Conservation (phyloP, 2,797 vertebrate species). For the Tragopan temminckii region DNA sequence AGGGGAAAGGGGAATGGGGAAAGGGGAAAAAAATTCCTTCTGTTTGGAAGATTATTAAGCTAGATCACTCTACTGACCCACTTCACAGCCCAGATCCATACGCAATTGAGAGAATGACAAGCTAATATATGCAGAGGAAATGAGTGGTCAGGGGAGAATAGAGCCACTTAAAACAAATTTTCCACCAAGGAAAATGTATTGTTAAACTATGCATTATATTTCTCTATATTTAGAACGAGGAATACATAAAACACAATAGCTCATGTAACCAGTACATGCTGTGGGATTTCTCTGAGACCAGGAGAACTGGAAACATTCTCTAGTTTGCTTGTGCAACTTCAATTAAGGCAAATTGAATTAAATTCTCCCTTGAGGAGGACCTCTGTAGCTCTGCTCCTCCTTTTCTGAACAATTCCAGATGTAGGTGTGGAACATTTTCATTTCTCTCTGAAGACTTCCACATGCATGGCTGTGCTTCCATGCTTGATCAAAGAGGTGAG, state of each 20-base stretch:
- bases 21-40: background rate
- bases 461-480: background rate
- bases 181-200: slow-evolving; percentile 42
- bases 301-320: slow-evolving; percentile 56
- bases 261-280: slow-evolving; percentile 3
- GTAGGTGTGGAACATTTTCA: slow-evolving; percentile 8
- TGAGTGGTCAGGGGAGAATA: slow-evolving; percentile 49
- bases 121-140: background rate
- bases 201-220: slow-evolving; percentile 5
- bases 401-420: slow-evolving; percentile 67
- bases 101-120: slow-evolving; percentile 26
- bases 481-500: background rate
- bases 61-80: background rate
- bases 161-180: slow-evolving; percentile 18
- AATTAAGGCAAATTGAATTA: slow-evolving; percentile 73
- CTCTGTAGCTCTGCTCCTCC: slow-evolving; percentile 44
- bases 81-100: background rate
- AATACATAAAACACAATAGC: slow-evolving; percentile 54
- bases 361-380: slow-evolving; percentile 49
- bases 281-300: slow-evolving; percentile 49
- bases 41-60: slow-evolving; percentile 5
- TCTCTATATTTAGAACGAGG: slow-evolving; percentile 22
- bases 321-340: slow-evolving; percentile 54
- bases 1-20: no score
- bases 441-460: slow-evolving; percentile 28